Evolutionary conservation across 2,797 vertebrate species (phyloP).

Genomic region (Darevskia nairensis): DNA sequence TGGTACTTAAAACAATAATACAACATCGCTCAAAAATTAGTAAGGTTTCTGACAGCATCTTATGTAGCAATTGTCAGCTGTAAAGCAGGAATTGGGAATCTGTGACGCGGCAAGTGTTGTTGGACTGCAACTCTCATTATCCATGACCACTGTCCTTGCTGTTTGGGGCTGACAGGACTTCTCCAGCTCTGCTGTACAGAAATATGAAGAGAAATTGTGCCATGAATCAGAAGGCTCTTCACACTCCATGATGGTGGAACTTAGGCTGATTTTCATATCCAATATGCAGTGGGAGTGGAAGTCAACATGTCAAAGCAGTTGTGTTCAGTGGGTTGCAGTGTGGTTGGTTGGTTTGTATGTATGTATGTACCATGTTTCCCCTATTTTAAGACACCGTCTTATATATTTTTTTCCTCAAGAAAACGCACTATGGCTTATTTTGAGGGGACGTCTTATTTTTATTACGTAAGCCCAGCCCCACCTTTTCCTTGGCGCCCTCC

Average conservation of each 20-base stretch:
- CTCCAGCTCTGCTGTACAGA: slow-evolving; percentile 7
- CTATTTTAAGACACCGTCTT: too few relatives aligned
- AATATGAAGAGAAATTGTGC: background rate
- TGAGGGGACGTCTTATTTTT: too few relatives aligned
- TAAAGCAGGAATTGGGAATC: too few relatives aligned
- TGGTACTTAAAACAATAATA: background rate
- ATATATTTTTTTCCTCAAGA: too few relatives aligned
- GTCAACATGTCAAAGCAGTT: background rate
- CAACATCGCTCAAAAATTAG: background rate
- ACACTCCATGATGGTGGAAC: background rate
- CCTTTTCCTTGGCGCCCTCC: too few relatives aligned
- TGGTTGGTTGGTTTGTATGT: too few relatives aligned
- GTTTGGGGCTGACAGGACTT: background rate
- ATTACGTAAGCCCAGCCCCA: too few relatives aligned
- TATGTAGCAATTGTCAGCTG: background rate
- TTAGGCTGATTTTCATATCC: background rate
- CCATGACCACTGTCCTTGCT: background rate
- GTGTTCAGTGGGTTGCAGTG: too few relatives aligned
- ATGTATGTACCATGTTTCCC: too few relatives aligned
- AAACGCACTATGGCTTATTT: too few relatives aligned
- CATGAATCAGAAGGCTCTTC: background rate
- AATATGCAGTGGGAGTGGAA: background rate
- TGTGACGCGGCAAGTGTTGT: too few relatives aligned
- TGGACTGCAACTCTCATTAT: too few relatives aligned
- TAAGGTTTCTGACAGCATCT: slow-evolving; percentile 16